A percentile compares a stretch with the other conserved stretches of the same genome.
These are phyloP conservation scores for Paragorgia papillata DNA, from an alignment of 92 coral and sea anemone genomes.

Conservation along the genomic window DNA sequence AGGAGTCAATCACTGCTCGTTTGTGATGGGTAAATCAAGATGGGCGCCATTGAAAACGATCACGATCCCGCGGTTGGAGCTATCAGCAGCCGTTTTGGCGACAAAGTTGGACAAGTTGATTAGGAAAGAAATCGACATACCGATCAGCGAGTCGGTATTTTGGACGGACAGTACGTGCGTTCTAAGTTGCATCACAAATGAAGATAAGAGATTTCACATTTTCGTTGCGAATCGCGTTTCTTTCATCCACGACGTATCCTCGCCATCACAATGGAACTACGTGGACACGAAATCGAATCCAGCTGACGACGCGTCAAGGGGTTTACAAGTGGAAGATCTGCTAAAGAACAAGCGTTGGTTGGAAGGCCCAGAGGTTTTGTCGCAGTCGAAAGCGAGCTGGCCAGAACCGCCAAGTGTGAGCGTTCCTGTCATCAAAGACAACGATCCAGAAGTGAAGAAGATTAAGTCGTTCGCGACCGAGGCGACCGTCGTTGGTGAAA, in stretches of 20 bases:
- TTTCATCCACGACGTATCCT: conserved; percentile 15
- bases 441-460: no score
- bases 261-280: conserved; percentile 35
- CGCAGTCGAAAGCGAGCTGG: neutral
- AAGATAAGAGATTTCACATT: conserved; percentile 30
- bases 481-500: neutral
- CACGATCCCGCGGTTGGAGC: conserved; percentile 34
- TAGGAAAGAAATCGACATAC: conserved; percentile 29
- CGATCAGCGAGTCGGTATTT: conserved; percentile 22
- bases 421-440: neutral
- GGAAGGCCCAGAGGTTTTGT: conserved; percentile 30
- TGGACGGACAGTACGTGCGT: conserved; percentile 38
- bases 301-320: conserved; percentile 31
- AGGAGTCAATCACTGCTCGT: conserved; percentile 9
- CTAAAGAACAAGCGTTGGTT: conserved; percentile 32
- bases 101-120: conserved; percentile 33
- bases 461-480: neutral
- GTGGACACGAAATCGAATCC: conserved; percentile 30
- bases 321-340: conserved; percentile 14
- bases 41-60: conserved; percentile 31
- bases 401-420: neutral
- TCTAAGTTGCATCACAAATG: conserved; percentile 4
- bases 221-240: conserved; percentile 35
- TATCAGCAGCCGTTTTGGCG: conserved; percentile 26
- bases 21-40: conserved; percentile 35